These are phyloP conservation scores for Furnarius figulus DNA, from an alignment of 2,113 vertebrate genomes.

Conservation along the genomic window DNA sequence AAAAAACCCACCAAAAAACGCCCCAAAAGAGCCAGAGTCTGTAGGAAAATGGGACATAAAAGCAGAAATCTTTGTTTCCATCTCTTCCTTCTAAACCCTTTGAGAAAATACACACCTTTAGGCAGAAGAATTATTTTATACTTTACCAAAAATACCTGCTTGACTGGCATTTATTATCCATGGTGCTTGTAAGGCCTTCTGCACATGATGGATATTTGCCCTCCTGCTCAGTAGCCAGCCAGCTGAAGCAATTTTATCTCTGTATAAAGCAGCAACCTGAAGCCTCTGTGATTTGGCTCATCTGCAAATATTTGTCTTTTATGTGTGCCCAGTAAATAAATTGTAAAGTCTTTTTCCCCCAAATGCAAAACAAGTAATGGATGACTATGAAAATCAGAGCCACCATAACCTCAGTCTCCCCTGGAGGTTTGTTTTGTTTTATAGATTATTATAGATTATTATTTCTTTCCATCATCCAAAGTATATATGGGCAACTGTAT, in stretches of 20 bases:
- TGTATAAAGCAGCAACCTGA: not conserved
- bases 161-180: not conserved
- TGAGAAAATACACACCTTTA: not conserved
- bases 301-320: not conserved
- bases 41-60: not conserved
- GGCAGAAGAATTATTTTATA: not conserved
- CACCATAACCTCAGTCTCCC: not conserved
- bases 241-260: not conserved
- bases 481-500: not conserved
- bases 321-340: not conserved
- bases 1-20: too few relatives aligned
- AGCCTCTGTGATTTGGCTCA: not conserved
- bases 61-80: not conserved
- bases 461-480: not conserved
- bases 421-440: not conserved
- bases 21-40: not conserved
- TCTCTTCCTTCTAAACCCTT: not conserved
- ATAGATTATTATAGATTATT: not conserved
- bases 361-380: not conserved
- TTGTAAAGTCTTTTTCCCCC: not conserved
- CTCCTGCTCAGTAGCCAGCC: not conserved
- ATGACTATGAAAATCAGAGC: not conserved
- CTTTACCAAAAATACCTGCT: not conserved
- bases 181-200: not conserved
- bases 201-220: not conserved